Evolutionary conservation across 92 coral and sea anemone genomes (phyloP).

Genomic region (Bergia sp.): DNA sequence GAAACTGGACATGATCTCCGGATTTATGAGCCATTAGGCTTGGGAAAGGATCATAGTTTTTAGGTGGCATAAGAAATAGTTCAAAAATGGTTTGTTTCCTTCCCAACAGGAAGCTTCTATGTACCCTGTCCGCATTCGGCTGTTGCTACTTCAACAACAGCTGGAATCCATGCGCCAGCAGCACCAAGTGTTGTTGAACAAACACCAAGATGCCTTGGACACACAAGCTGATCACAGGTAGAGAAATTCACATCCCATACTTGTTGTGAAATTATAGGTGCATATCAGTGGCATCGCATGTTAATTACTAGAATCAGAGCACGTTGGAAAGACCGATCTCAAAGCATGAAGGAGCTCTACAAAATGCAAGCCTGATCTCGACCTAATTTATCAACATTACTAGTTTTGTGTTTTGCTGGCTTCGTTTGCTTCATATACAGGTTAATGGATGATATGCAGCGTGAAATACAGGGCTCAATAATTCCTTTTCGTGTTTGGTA

Average conservation of each 20-base stretch:
- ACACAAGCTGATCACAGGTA: conserved; percentile 36
- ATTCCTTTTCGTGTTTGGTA: no score
- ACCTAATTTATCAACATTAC: no score
- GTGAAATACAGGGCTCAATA: no score
- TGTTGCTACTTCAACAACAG: conserved; percentile 81
- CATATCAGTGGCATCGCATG: background rate
- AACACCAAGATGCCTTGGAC: conserved; percentile 76
- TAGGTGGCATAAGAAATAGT: background rate
- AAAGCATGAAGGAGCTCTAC: no score
- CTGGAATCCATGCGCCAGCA: conserved; percentile 93
- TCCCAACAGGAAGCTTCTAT: conserved; percentile 70
- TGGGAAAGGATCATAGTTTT: background rate
- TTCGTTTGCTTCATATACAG: no score
- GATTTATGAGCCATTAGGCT: no score
- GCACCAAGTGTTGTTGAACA: conserved; percentile 84
- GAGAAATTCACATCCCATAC: background rate
- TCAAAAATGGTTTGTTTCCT: background rate
- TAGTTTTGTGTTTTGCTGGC: no score
- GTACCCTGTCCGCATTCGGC: conserved; percentile 86
- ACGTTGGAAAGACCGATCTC: no score
- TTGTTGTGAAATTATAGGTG: background rate
- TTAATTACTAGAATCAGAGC: no score
- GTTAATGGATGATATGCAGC: no score
- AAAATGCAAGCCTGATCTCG: no score
- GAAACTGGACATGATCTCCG: no score